phyloP scores from a whole-genome alignment of 2,888 invertebrate genomes.

The Drosophila neutralis region DNA sequence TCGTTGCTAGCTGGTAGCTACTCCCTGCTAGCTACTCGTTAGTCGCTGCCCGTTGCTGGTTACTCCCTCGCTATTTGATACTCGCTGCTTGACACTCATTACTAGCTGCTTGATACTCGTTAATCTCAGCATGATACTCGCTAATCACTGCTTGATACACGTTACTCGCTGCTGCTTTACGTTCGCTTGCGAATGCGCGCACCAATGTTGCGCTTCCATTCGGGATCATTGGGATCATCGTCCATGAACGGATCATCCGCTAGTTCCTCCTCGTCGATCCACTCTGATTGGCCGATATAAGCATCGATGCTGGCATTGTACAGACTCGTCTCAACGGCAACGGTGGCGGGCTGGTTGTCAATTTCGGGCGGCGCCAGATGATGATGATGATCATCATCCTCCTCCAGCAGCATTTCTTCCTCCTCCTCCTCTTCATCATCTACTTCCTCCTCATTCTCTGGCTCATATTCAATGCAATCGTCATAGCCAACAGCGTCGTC shows the following conservation, averaged over 20 bases:
- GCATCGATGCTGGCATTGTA: constrained; percentile 73
- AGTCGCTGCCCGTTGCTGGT: neutral
- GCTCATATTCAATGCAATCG: constrained; percentile 50
- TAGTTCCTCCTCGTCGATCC: constrained; percentile 64
- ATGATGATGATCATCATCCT: constrained; percentile 73
- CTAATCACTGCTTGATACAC: neutral
- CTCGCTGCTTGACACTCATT: neutral
- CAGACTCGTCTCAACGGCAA: constrained; percentile 35
- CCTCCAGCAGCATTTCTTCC: constrained; percentile 52
- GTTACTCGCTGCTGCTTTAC: constrained; percentile 23
- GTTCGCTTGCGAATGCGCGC: constrained; percentile 60
- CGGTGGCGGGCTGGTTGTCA: constrained; percentile 38
- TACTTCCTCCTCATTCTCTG: constrained; percentile 42
- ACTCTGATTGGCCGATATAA: constrained; percentile 65
- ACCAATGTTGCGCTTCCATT: constrained; percentile 87
- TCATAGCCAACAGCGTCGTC: constrained; percentile 37
- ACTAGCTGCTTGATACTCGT: neutral
- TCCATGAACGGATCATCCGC: constrained; percentile 87
- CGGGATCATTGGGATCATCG: constrained; percentile 94
- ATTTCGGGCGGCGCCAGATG: constrained; percentile 76
- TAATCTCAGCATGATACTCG: neutral
- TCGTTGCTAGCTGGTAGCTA: neutral
- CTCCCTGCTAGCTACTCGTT: neutral
- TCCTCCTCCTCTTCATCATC: constrained; percentile 59
- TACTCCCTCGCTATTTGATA: neutral